Evolutionary conservation across 1,140 invertebrate species (phyloP), one percentile per base, ranked within the genome.

Genomic region (Plutomurus gul): DNA sequence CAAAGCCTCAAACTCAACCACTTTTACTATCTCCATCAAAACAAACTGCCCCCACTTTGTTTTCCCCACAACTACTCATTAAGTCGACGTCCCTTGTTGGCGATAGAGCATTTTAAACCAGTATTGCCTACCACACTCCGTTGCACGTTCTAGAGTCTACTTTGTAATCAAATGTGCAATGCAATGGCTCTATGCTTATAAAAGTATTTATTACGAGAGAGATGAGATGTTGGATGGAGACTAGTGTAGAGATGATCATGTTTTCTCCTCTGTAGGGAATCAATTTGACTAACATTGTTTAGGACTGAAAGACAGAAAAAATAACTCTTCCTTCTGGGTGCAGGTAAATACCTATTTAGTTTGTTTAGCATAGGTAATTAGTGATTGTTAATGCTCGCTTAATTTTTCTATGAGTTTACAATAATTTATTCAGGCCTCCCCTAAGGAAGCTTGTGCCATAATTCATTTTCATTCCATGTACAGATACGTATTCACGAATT

Each of bases 51-150:
- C 49, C 47, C 40, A 22, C 39, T 79, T 75, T 70, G 36, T 76
- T 84, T 86, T 84, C 84, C 84, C 71, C 71, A 49, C 30, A 77
- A 81, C 84, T 72, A 72, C 36, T 72, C 70, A 46, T 40, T 43
- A 46, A 43, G 40, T 8, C 70, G 40, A 72, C n/a, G 36, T 40
- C 36, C 36, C 40, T 72, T 40, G 39, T 43, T 72, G 13, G 70
- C 39, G 36, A 25, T 37, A 72, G 40, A 33, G 56, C 56, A 65
- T 65, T 65, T 65, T 65, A 65, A 65, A 65, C 56, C 25, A 65
- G 30, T 33, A 30, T 11, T 16, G 16, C 11, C n/a, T 1, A 43
- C n/a, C 10, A 43, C 11, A 43, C n/a, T 13, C n/a, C n/a, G n/a
- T n/a, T n/a, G n/a, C n/a, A n/a, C n/a, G n/a, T n/a, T n/a, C n/a